phyloP scores from a whole-genome alignment of 2,888 invertebrate species.

The Coenonympha glycerion region DNA sequence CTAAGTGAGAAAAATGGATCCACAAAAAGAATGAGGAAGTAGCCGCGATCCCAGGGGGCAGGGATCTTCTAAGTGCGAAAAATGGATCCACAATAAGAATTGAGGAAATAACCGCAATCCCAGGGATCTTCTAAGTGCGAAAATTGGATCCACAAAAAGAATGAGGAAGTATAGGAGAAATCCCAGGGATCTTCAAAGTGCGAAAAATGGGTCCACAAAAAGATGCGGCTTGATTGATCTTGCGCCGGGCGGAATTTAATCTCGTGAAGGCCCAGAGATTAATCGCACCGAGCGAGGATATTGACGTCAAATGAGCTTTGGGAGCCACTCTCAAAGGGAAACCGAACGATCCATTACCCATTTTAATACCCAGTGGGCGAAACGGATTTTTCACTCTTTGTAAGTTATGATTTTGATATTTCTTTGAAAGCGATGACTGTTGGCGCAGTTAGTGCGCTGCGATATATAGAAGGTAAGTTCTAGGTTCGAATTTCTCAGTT shows the following conservation, averaged over 20 bases:
- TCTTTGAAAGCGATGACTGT: no score
- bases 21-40: no score
- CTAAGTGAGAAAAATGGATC: no score
- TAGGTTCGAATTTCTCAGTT: no score
- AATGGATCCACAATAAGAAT: no score
- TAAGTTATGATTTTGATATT: not conserved
- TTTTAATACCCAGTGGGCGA: not conserved
- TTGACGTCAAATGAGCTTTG: slow-evolving; percentile 16
- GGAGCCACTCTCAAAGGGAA: slow-evolving; percentile 10
- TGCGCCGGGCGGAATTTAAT: slow-evolving; percentile 16
- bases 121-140: no score
- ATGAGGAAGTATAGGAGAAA: no score
- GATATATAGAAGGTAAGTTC: no score
- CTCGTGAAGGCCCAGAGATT: slow-evolving; percentile 16
- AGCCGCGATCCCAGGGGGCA: no score
- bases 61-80: no score
- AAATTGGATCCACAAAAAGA: not conserved
- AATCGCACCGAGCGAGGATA: slow-evolving; percentile 18
- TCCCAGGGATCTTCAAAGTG: not conserved
- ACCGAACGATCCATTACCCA: slow-evolving; percentile 13
- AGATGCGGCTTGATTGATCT: slow-evolving; percentile 18
- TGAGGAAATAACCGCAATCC: no score
- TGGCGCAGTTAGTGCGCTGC: no score
- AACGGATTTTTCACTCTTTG: not conserved
- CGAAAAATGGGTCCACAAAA: not conserved